Evolutionary conservation across 2,888 invertebrate species (phyloP), one percentile per base, ranked within the genome.

Genomic region (Crossocerus cetratus): DNA sequence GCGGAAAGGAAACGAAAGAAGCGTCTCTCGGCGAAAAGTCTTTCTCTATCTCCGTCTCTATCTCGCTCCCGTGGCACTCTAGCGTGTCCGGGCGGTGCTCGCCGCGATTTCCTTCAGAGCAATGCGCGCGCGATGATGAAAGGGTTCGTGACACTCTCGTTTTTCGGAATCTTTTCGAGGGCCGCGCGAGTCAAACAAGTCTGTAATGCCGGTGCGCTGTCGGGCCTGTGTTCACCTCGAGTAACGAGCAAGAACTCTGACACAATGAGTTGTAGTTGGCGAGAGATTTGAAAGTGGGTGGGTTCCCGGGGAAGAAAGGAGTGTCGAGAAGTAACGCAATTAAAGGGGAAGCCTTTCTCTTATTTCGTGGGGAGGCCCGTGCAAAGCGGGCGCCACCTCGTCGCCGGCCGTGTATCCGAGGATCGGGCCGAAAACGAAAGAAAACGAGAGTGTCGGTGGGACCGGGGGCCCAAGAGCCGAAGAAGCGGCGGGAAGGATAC

Each of bases 311-410:
- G 56, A 45, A 63, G 59, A 43, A 59, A 49, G 61, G 61, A 67
- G 63, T 61, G 66, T 58, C 23, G 70, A 70, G 70, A 60, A 68
- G 67, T 70, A 49, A 54, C 42, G n/a, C 23, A 16, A 49, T 57
- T 22, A 58, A 54, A 53, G 22, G 42, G 62, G 32, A 49, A 44
- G 58, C 68, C 72, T 72, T 75, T 72, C 54, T 74, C 73, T 68
- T 69, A 68, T 54, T 56, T 57, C 45, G 22, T 16, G 20, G n/a
- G 57, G 23, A 49, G 16, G 54, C 53, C 63, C 60, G 54, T 14
- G 72, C 65, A 55, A 77, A 68, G 59, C 66, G 80, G 82, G 82
- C 82, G 82, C 82, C 82, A 79, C 81, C 73, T 76, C 62, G 81
- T 23, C 75, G 75, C 63, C 71, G 75, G 62, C 61, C 61, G 49